Conservation (phyloP, 2,888 invertebrate genomes). For the Peribatodes rhomboidaria region DNA sequence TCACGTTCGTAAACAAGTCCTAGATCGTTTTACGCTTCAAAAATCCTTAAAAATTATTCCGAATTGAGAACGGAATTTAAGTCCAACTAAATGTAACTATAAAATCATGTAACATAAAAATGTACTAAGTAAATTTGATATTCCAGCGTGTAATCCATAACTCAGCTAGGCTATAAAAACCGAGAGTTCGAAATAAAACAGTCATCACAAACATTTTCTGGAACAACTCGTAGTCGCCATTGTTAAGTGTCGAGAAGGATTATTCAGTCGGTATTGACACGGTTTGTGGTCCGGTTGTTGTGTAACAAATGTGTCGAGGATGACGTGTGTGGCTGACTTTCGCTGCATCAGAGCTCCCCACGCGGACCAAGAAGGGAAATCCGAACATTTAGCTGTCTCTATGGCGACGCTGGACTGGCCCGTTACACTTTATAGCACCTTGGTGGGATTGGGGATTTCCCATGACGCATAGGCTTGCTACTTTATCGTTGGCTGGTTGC, state of each 20-base stretch:
- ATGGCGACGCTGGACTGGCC: conserved; percentile 21
- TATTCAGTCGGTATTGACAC: conserved; percentile 60
- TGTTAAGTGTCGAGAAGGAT: conserved; percentile 18
- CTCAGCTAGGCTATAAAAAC: background rate
- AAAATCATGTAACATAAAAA: too few species aligned
- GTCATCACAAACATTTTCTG: background rate
- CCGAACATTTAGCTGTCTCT: conserved; percentile 55
- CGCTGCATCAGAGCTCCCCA: conserved; percentile 58
- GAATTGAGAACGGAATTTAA: background rate
- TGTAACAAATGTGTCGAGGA: conserved; percentile 71
- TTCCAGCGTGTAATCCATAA: background rate
- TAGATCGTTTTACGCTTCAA: background rate
- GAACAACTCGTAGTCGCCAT: conserved; percentile 2
- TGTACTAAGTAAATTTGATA: too few species aligned
- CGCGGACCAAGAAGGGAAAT: conserved; percentile 63
- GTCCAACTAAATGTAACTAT: background rate
- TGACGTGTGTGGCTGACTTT: conserved; percentile 75
- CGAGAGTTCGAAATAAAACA: background rate
- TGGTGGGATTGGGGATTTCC: conserved; percentile 63
- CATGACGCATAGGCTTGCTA: conserved; percentile 51
- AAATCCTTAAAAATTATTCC: background rate
- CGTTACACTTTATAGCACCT: conserved; percentile 14
- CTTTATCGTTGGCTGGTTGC: background rate
- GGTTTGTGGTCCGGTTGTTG: conserved; percentile 69
- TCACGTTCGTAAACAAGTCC: background rate